phyloP scores from a whole-genome alignment of 2,888 invertebrate species.

The Germaria angustata region DNA sequence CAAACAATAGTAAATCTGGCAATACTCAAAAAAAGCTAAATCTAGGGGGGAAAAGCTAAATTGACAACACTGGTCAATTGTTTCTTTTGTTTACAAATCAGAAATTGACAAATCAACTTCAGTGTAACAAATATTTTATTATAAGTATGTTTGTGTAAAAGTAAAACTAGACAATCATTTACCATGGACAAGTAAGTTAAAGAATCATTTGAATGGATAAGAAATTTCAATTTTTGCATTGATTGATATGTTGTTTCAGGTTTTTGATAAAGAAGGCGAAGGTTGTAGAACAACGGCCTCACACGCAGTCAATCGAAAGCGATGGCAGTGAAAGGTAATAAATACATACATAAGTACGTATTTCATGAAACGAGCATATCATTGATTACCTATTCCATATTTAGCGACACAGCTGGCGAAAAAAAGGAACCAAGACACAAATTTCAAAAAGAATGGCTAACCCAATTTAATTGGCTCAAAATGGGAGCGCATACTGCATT shows the following conservation, averaged over 20 bases:
- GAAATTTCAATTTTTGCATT: neutral
- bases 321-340: neutral
- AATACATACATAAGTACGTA: neutral
- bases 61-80: too few relatives aligned
- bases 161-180: neutral
- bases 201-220: neutral
- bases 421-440: neutral
- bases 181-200: neutral
- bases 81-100: too few relatives aligned
- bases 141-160: neutral
- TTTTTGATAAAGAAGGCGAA: neutral
- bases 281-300: too few relatives aligned
- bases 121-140: too few relatives aligned
- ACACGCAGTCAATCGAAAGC: neutral
- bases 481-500: neutral
- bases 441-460: neutral
- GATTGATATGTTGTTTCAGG: neutral
- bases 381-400: neutral
- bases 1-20: neutral
- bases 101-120: too few relatives aligned
- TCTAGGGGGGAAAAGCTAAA: too few relatives aligned
- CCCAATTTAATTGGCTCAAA: neutral
- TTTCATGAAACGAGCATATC: neutral
- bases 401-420: neutral
- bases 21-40: neutral